These are phyloP conservation scores for Australoheros scitulus DNA, from an alignment of 2,113 vertebrate species.

Conservation along the genomic window DNA sequence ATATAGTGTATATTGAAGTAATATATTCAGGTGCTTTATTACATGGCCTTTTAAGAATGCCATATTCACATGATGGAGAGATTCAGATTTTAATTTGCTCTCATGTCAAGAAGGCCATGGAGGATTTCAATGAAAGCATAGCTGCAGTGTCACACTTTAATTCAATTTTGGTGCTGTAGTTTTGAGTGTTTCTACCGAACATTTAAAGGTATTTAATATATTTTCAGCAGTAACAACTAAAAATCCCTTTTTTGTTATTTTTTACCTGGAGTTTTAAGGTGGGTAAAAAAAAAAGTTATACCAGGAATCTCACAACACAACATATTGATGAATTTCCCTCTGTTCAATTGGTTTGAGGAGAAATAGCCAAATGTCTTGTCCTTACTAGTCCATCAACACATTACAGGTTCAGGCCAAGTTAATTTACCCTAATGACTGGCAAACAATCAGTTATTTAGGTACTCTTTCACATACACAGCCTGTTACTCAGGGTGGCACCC, in stretches of 20 bases:
- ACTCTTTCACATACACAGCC: background rate
- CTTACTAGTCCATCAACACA: background rate
- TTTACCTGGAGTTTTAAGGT: background rate
- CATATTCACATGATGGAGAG: background rate
- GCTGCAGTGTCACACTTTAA: no score
- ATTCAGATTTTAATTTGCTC: background rate
- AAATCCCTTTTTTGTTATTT: background rate
- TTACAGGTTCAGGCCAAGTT: background rate
- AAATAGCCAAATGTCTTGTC: background rate
- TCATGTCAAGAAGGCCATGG: no score
- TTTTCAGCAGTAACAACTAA: background rate
- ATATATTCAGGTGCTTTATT: background rate
- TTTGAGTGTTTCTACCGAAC: no score
- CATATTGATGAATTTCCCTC: background rate
- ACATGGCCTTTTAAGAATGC: no score
- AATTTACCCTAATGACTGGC: background rate
- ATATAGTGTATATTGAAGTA: rapidly evolving
- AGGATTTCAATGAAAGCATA: no score
- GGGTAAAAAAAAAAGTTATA: background rate
- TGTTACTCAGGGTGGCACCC: no score
- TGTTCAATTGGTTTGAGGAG: background rate
- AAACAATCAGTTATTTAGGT: background rate
- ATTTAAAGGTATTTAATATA: background rate
- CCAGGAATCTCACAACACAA: background rate
- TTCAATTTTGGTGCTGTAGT: no score